A percentile compares a stretch with the other conserved stretches of the same genome.
Conservation (phyloP, 2,888 invertebrate species). For the Eristalinus sepulchralis region DNA sequence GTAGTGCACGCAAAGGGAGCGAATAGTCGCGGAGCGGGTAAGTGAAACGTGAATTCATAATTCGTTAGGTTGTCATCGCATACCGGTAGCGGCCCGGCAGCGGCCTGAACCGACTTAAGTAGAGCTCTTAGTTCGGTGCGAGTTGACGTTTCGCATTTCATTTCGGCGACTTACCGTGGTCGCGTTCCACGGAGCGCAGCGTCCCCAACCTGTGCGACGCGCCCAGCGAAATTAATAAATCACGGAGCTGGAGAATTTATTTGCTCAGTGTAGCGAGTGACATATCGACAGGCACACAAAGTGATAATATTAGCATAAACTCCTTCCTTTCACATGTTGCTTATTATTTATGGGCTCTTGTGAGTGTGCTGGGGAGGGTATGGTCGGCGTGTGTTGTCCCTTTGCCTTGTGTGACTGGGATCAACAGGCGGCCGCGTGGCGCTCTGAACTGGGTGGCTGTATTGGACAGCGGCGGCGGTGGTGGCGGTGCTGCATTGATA, state of each 20-base stretch:
- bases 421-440: slow-evolving; percentile 47
- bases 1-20: neutral
- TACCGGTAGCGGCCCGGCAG: slow-evolving; percentile 14
- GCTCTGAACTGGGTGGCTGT: slow-evolving; percentile 1
- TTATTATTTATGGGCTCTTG: slow-evolving; percentile 61
- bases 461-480: neutral
- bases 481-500: neutral
- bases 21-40: neutral
- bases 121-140: slow-evolving; percentile 15
- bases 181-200: neutral
- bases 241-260: slow-evolving; percentile 65
- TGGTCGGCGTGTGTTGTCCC: slow-evolving; percentile 49
- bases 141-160: slow-evolving; percentile 42
- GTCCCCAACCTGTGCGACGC: neutral
- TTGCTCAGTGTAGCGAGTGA: slow-evolving; percentile 73
- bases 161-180: neutral
- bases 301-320: slow-evolving; percentile 81
- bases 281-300: slow-evolving; percentile 80
- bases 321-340: slow-evolving; percentile 72
- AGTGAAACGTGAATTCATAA: slow-evolving; percentile 54
- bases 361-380: slow-evolving; percentile 2
- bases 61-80: slow-evolving; percentile 54
- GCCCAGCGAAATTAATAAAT: slow-evolving; percentile 62
- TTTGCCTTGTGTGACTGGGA: slow-evolving; percentile 45
- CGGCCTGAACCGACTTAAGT: slow-evolving; percentile 44